Conservation (phyloP, 64 coral and sea anemone genomes). For the Cladopsammia gracilis region DNA sequence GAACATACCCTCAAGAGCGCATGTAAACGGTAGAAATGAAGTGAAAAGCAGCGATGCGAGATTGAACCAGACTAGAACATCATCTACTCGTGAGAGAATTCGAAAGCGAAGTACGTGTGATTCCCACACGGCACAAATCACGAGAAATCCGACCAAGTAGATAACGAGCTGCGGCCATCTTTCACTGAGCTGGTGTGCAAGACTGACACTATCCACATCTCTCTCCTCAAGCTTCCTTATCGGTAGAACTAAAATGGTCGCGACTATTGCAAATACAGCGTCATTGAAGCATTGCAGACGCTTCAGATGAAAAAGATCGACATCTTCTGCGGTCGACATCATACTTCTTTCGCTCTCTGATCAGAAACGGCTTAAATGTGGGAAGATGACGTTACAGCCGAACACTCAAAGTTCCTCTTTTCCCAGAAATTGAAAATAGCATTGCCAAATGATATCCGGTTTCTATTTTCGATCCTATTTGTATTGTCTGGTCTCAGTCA, state of each 20-base stretch:
- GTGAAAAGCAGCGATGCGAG: constrained; percentile 87
- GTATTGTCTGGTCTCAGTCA: no score
- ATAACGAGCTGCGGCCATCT: constrained; percentile 81
- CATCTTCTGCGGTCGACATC: constrained; percentile 2
- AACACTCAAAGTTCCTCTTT: background rate
- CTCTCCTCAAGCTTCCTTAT: constrained; percentile 82
- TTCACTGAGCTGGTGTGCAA: constrained; percentile 73
- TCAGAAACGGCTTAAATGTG: background rate
- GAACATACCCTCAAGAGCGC: constrained; percentile 82
- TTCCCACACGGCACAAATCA: constrained; percentile 96
- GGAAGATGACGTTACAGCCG: background rate
- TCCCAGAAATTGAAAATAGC: no score
- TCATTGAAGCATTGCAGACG: constrained; percentile 97
- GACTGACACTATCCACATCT: constrained; percentile 5
- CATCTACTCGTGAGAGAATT: constrained; percentile 91
- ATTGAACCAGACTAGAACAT: constrained; percentile 96
- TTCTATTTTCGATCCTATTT: no score
- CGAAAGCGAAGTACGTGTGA: constrained; percentile 90
- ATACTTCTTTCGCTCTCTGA: background rate
- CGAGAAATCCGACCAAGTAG: constrained; percentile 89
- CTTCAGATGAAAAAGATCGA: constrained; percentile 85
- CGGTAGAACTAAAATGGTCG: constrained; percentile 94
- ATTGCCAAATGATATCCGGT: no score
- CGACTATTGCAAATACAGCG: constrained; percentile 95
- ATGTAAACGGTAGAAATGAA: constrained; percentile 91